Conservation (phyloP, 2,113 vertebrate species). For the Hydropotes inermis region DNA sequence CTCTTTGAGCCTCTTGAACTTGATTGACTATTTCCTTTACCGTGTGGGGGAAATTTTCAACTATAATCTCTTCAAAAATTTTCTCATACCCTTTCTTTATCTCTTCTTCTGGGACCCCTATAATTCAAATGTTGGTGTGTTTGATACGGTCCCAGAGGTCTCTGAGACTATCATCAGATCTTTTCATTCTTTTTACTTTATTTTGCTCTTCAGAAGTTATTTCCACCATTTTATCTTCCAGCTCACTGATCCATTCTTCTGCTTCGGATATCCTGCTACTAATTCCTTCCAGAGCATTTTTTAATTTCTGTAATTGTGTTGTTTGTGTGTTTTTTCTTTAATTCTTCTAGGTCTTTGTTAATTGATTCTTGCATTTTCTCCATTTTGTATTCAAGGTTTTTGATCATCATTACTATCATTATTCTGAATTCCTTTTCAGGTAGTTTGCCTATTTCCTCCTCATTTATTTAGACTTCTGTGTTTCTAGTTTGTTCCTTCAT, state of each 20-base stretch:
- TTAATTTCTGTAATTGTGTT: not conserved
- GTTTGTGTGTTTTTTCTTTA: not conserved
- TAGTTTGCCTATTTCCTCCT: not conserved
- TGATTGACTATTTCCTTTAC: not conserved
- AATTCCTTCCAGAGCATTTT: not conserved
- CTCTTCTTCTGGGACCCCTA: not conserved
- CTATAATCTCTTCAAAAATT: not conserved
- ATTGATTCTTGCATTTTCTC: not conserved
- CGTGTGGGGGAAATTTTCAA: not conserved
- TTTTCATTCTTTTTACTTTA: not conserved
- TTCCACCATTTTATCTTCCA: not conserved
- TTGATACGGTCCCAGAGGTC: not conserved
- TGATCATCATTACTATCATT: not conserved
- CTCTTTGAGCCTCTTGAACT: not conserved
- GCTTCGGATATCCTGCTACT: not conserved
- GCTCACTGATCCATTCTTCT: not conserved
- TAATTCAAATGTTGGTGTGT: not conserved
- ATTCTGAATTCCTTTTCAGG: not conserved
- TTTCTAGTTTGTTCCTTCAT: not conserved
- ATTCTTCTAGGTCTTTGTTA: not conserved
- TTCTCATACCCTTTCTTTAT: not conserved
- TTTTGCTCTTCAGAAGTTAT: not conserved
- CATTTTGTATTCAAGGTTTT: not conserved
- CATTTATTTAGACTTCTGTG: not conserved
- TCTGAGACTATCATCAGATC: not conserved